A percentile compares a stretch with the other conserved stretches of the same genome.
phyloP scores from a whole-genome alignment of 2,113 vertebrate species.

The Australoheros scitulus region DNA sequence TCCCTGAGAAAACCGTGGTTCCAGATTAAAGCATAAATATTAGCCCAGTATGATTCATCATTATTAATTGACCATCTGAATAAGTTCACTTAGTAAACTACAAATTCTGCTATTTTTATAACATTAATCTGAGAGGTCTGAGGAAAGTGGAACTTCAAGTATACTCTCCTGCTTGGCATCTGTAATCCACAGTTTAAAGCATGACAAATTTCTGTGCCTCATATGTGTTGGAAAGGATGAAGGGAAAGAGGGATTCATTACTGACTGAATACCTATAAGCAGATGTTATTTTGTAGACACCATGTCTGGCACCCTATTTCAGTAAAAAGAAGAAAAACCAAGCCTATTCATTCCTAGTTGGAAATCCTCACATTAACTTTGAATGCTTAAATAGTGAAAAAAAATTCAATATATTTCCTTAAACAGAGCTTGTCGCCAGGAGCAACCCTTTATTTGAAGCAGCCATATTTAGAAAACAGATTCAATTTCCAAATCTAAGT shows the following conservation, averaged over 20 bases:
- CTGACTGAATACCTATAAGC: neutral
- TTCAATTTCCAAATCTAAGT: neutral
- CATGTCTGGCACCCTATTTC: neutral
- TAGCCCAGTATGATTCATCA: accelerated
- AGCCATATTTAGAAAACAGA: neutral
- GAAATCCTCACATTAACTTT: too few relatives aligned
- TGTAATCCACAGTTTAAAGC: neutral
- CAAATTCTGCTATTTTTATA: neutral
- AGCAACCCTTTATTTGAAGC: too few relatives aligned
- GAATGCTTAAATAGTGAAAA: too few relatives aligned
- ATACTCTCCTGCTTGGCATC: neutral
- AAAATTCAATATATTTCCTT: neutral
- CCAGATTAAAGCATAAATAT: too few relatives aligned
- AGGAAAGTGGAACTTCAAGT: too few relatives aligned
- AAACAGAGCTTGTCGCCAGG: neutral
- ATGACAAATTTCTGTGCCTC: neutral
- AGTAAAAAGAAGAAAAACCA: neutral
- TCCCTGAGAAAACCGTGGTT: neutral
- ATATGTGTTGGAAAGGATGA: neutral
- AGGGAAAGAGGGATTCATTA: neutral
- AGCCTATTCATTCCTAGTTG: too few relatives aligned
- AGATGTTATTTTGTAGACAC: neutral
- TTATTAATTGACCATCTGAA: neutral
- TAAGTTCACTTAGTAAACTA: neutral
- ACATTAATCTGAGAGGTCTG: neutral